Evolutionary conservation across 1,140 invertebrate species (phyloP).

Genomic region (Cheumatopsyche charites): DNA sequence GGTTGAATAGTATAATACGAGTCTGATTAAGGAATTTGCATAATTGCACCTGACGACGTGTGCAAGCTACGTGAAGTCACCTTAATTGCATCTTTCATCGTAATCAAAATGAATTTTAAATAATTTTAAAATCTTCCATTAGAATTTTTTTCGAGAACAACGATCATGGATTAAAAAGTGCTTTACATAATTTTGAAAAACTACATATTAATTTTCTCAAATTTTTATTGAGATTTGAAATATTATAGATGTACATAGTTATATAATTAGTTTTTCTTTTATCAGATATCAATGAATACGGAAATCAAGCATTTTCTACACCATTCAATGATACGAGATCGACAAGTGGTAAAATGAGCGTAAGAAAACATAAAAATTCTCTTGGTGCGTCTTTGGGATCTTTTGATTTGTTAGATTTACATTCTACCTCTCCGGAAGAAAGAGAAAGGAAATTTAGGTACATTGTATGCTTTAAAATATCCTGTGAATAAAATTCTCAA

Average conservation of each 20-base stretch:
- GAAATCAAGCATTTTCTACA: background rate
- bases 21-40: background rate
- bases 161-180: no score
- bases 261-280: no score
- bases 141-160: background rate
- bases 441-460: slow-evolving; percentile 22
- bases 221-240: no score
- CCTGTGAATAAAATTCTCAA: background rate
- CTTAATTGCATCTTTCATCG: background rate
- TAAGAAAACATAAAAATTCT: slow-evolving; percentile 24
- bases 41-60: slow-evolving; percentile 2
- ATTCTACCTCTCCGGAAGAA: slow-evolving; percentile 5
- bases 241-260: no score
- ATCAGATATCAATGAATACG: slow-evolving; percentile 8
- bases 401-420: background rate
- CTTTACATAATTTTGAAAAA: no score
- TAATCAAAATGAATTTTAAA: background rate
- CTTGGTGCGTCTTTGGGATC: slow-evolving; percentile 1
- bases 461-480: background rate
- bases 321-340: background rate
- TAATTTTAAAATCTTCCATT: background rate
- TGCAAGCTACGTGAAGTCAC: background rate
- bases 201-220: no score
- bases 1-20: background rate
- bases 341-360: slow-evolving; percentile 1